Percentiles rank a stretch among this genome's conserved stretches.
Conservation (phyloP, 2,888 invertebrate genomes). For the Alentia gelatinosa region DNA sequence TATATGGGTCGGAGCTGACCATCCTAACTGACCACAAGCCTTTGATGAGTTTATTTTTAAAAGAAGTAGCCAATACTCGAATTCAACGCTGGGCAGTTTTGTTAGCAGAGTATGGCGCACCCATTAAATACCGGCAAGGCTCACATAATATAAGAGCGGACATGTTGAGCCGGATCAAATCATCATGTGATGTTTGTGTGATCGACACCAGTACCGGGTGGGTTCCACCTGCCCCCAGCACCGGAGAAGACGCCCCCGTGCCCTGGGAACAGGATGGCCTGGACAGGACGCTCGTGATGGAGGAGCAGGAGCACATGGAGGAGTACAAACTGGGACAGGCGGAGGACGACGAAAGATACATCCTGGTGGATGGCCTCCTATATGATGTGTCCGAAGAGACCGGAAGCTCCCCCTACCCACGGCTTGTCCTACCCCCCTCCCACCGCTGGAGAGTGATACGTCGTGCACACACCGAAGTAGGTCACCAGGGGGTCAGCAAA, state of each 20-base stretch:
- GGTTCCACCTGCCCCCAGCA: background rate
- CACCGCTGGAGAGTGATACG: background rate
- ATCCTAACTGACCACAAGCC: conserved; percentile 55
- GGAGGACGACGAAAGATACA: background rate
- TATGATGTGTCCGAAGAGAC: background rate
- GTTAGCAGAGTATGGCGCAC: conserved; percentile 53
- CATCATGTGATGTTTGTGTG: background rate
- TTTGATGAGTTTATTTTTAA: conserved; percentile 17
- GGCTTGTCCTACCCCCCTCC: background rate
- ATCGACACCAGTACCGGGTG: background rate
- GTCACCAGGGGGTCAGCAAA: background rate
- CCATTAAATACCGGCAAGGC: background rate
- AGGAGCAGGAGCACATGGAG: background rate
- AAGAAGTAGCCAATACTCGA: conserved; percentile 32
- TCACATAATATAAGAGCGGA: conserved; percentile 30
- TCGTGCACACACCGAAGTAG: too few relatives aligned
- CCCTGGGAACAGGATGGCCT: background rate
- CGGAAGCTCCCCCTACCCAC: background rate
- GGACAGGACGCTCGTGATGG: background rate
- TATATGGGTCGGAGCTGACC: conserved; percentile 26
- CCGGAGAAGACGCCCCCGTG: background rate
- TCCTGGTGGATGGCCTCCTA: background rate
- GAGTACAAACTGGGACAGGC: background rate
- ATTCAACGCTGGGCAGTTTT: conserved; percentile 52
- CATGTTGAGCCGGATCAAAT: conserved; percentile 26